phyloP scores from a whole-genome alignment of 2,113 vertebrate genomes.

The Leucopternis melanops region DNA sequence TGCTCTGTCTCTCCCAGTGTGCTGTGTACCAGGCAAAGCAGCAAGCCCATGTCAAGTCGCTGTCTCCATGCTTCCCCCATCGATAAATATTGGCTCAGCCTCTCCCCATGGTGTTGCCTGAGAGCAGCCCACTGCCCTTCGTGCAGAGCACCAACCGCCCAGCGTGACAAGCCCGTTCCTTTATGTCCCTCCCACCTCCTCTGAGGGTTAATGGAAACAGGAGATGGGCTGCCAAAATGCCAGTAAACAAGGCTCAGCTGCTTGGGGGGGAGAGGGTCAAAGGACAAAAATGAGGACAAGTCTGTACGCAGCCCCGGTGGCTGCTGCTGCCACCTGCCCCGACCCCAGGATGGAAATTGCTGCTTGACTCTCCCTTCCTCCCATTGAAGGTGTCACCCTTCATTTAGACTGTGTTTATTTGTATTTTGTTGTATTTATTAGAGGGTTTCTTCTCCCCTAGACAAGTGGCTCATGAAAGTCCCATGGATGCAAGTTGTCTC shows the following conservation, averaged over 20 bases:
- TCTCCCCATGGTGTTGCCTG: neutral
- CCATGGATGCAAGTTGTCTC: neutral
- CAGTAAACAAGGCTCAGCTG: conserved; percentile 7
- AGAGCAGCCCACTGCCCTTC: neutral
- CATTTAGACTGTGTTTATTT: neutral
- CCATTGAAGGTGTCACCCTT: neutral
- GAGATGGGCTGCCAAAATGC: neutral
- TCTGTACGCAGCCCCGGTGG: neutral
- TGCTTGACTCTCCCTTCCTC: neutral
- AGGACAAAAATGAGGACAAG: conserved; percentile 56
- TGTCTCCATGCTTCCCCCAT: neutral
- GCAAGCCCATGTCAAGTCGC: neutral
- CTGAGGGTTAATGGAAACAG: conserved; percentile 11
- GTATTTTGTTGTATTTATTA: neutral
- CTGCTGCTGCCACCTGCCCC: neutral
- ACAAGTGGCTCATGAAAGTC: neutral
- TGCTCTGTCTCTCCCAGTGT: neutral
- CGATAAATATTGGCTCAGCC: neutral
- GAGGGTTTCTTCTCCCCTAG: neutral
- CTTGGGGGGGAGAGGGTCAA: neutral
- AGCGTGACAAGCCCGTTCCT: neutral
- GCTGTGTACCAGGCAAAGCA: neutral
- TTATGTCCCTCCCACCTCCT: neutral
- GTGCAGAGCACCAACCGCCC: neutral
- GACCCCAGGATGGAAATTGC: neutral